Conservation (phyloP, 2,797 vertebrate species). For the Poeciliopsis turneri region DNA sequence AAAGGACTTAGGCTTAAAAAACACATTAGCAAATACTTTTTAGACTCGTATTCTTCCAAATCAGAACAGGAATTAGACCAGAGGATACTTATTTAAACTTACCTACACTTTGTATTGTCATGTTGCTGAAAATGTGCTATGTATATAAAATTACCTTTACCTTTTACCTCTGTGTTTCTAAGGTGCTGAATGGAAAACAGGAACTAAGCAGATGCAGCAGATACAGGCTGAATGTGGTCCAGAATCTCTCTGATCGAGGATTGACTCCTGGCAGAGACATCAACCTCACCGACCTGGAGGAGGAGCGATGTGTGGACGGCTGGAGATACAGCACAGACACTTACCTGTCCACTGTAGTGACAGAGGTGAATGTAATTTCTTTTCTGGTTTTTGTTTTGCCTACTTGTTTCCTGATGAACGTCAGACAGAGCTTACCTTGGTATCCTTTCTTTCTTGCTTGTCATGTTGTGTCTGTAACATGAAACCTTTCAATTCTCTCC, state of each 20-base stretch:
- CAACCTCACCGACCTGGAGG: slow-evolving; percentile 79
- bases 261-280: slow-evolving; percentile 78
- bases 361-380: slow-evolving; percentile 69
- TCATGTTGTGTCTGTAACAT: not conserved
- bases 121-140: no score
- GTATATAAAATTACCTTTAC: no score
- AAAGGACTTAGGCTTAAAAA: no score
- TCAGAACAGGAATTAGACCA: no score
- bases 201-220: slow-evolving; percentile 75
- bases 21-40: no score
- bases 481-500: not conserved
- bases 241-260: slow-evolving; percentile 82
- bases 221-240: slow-evolving; percentile 73
- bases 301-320: slow-evolving; percentile 84
- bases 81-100: no score
- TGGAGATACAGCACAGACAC: slow-evolving; percentile 83
- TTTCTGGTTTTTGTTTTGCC: not conserved
- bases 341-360: slow-evolving; percentile 82
- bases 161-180: not conserved
- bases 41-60: no score
- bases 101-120: no score
- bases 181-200: slow-evolving; percentile 64
- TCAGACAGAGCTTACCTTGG: not conserved
- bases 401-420: not conserved
- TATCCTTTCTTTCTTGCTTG: not conserved